Evolutionary conservation across 2,113 vertebrate genomes (phyloP).

Genomic region (Xenopus borealis): DNA sequence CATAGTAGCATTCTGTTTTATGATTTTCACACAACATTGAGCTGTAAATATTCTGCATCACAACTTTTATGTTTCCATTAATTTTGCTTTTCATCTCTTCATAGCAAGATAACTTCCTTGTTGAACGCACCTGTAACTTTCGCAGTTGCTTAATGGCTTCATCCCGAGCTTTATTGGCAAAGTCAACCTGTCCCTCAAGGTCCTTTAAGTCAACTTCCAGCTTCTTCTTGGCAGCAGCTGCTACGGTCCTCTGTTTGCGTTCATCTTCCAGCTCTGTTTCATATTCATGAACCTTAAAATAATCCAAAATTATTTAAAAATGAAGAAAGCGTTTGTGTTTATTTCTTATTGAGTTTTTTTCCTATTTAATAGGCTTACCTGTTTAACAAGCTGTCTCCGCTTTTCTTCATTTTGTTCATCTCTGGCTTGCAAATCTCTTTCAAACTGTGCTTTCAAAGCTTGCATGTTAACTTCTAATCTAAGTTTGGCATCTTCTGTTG

Average conservation of each 20-base stretch:
- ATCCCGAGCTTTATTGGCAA: slow-evolving; percentile 84
- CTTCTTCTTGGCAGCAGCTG: slow-evolving; percentile 90
- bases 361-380: slow-evolving; percentile 64
- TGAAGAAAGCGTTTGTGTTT: neutral
- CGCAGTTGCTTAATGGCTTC: slow-evolving; percentile 96
- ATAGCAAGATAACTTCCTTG: too few relatives aligned
- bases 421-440: slow-evolving; percentile 86
- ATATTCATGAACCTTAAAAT: slow-evolving; percentile 87
- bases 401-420: slow-evolving; percentile 97
- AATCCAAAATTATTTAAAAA: neutral
- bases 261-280: slow-evolving; percentile 96
- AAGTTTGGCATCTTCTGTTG: slow-evolving; percentile 93
- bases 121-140: slow-evolving; percentile 80
- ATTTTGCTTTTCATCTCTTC: neutral
- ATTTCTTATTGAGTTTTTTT: too few relatives aligned
- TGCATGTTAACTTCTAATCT: slow-evolving; percentile 97
- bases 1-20: too few relatives aligned
- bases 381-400: slow-evolving; percentile 85
- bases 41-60: too few relatives aligned
- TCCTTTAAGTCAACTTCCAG: slow-evolving; percentile 93
- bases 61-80: neutral
- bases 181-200: slow-evolving; percentile 87
- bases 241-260: slow-evolving; percentile 83
- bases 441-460: slow-evolving; percentile 91
- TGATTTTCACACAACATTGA: too few relatives aligned